Evolutionary conservation across 2,113 vertebrate genomes (phyloP).

Genomic region (Hassar affinis): DNA sequence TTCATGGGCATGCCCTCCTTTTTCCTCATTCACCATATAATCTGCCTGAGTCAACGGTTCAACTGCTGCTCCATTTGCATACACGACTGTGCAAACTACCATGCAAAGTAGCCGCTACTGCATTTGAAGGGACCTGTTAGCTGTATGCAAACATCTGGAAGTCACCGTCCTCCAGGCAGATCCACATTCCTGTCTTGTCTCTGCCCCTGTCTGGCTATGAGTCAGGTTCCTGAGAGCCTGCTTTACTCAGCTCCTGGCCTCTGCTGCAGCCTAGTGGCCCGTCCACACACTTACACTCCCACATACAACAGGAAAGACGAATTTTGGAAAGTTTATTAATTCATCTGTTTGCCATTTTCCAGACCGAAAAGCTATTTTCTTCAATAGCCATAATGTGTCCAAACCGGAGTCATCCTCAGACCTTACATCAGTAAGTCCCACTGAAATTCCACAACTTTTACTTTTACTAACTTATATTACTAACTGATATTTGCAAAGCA

Average conservation of each 20-base stretch:
- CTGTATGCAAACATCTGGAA: constrained; percentile 50
- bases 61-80: constrained; percentile 57
- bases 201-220: background rate
- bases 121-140: constrained; percentile 52
- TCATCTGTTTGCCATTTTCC: constrained; percentile 54
- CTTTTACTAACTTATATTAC: background rate
- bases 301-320: background rate
- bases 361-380: constrained; percentile 98
- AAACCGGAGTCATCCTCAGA: constrained; percentile 96
- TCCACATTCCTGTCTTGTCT: constrained; percentile 18
- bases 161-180: constrained; percentile 7
- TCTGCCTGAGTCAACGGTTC: background rate
- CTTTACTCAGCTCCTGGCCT: constrained; percentile 25
- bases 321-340: background rate
- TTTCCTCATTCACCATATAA: background rate
- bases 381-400: constrained; percentile 99
- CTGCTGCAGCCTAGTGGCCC: constrained; percentile 67
- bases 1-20: background rate
- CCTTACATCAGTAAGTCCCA: constrained; percentile 86
- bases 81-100: constrained; percentile 44
- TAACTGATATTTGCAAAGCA: background rate
- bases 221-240: background rate
- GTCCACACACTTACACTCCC: constrained; percentile 16
- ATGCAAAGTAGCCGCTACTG: constrained; percentile 59
- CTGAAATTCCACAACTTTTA: background rate